Base-by-base conservation (phyloP, 1,140 invertebrate species). In the Belonocnema kinseyi region DNA sequence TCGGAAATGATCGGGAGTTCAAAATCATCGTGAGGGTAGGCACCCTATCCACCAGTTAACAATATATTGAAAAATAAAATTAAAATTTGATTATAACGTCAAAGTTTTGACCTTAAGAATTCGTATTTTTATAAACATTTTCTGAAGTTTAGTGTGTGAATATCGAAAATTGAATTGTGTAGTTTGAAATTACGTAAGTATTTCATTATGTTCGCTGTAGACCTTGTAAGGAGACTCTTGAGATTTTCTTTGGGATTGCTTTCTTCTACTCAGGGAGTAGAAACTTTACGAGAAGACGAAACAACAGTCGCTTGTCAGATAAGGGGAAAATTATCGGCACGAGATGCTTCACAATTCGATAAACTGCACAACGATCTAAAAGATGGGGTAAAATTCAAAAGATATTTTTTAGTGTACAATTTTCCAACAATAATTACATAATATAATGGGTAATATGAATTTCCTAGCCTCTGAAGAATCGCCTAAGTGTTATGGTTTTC, bases 291-390 rank as follows among this genome's bases (percentile, higher is more conserved):
- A 50, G 89, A 92, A 74, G 90, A 91, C 86, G 90, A 92, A 86
- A 76, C 87, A 50, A 84, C 83, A 19, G 19, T 91, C 16, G 84
- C 84, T 33, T 88, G 74, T 83, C 85, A 85, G 50, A 90, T 92
- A 74, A 90, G 87, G 83, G 85, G 77, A 56, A 92, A 90, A 83
- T 84, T 91, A 21, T 84, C 85, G 7, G 4, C 78, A 72, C 82
- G 83, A 16, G 90, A 91, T 79, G 80, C 83, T 75, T 16, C 77
- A 46, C 83, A 88, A 21, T 90, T 91, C 83, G 90, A 91, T 58
- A 91, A 89, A 81, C 75, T 92, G 58, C 86, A 89, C 40, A 91
- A 87, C 79, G 88, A 91, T 53, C 80, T 92, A 16, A 91, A 89
- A 82, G 88, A 89, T 81, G 87, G 87, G 82, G 90, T 91, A 89